phyloP scores from a whole-genome alignment of 30 jellyfish, hydroid and myxozoan species.

The Aurelia aurita complex sp. Pacific region DNA sequence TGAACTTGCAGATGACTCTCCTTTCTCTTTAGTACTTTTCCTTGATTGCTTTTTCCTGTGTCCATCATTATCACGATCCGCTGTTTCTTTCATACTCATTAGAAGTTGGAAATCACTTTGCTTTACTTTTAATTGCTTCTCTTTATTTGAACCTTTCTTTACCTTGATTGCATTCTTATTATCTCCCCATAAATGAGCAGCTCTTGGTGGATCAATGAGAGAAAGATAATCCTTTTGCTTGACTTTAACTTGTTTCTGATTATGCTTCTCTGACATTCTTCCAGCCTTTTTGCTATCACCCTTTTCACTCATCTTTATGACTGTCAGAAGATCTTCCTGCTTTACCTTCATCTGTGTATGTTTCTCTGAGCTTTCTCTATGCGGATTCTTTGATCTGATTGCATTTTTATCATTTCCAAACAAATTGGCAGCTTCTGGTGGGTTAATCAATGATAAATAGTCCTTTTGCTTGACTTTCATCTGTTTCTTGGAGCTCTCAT shows the following conservation, averaged over 20 bases:
- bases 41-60: constrained; percentile 8
- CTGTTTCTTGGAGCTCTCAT: too few species aligned
- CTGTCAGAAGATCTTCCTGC: constrained; percentile 34
- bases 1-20: constrained; percentile 7
- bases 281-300: background rate
- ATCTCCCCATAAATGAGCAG: constrained; percentile 20
- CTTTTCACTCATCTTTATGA: constrained; percentile 8
- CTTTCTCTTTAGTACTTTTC: constrained; percentile 23
- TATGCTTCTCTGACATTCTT: constrained; percentile 20
- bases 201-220: constrained; percentile 27
- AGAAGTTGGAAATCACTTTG: constrained; percentile 29
- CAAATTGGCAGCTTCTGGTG: too few species aligned
- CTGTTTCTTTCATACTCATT: constrained; percentile 17
- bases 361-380: too few species aligned
- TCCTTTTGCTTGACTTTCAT: too few species aligned
- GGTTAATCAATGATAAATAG: too few species aligned
- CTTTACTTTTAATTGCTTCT: constrained; percentile 19
- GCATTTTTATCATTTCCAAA: too few species aligned
- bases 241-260: constrained; percentile 33
- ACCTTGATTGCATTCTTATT: background rate
- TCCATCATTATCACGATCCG: background rate
- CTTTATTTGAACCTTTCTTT: background rate
- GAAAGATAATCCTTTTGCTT: constrained; percentile 61
- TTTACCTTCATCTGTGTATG: constrained; percentile 24
- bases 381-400: too few species aligned